phyloP scores from a whole-genome alignment of 2,113 vertebrate species.

The Balaeniceps rex region DNA sequence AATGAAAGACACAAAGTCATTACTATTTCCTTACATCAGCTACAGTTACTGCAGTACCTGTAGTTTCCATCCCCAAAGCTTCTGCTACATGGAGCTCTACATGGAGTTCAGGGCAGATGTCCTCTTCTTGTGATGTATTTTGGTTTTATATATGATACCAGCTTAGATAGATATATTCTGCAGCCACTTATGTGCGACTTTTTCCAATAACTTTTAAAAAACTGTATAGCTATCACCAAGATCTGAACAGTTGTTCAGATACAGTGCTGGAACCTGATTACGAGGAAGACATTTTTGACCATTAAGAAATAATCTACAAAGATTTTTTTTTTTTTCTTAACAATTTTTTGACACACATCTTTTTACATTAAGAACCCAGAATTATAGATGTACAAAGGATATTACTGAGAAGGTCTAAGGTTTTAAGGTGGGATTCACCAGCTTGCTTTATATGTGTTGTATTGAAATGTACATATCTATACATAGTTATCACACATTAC shows the following conservation, averaged over 20 bases:
- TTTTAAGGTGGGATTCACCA: neutral
- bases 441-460: neutral
- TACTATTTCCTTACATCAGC: neutral
- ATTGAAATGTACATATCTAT: neutral
- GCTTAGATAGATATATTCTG: neutral
- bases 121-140: neutral
- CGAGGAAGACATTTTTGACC: neutral
- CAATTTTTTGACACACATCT: neutral
- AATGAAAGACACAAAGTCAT: neutral
- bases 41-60: neutral
- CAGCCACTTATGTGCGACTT: neutral
- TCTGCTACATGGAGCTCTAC: rapidly evolving
- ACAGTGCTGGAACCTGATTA: neutral
- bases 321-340: neutral
- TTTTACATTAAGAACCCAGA: neutral
- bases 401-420: neutral
- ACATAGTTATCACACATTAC: neutral
- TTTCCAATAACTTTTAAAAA: neutral
- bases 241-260: neutral
- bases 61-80: neutral
- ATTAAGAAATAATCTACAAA: neutral
- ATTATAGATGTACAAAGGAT: neutral
- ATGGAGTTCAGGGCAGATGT: neutral
- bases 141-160: neutral
- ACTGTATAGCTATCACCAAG: neutral